Evolutionary conservation across 2,797 vertebrate species (phyloP), one percentile per base, ranked within the genome.

Genomic region (Myripristis murdjan): DNA sequence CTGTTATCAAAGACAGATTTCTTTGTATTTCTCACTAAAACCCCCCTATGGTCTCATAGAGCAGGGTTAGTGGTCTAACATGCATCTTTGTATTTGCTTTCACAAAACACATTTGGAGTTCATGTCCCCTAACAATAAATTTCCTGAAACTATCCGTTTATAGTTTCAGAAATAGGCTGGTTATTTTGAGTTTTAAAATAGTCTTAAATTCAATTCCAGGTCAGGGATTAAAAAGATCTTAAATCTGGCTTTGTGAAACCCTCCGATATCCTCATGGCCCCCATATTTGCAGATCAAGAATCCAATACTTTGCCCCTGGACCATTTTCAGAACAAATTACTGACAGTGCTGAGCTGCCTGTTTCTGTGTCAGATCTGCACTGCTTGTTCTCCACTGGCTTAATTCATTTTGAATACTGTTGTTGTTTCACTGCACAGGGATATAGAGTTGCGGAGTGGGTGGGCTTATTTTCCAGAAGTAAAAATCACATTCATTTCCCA

Each of bases 351-450:
- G 15, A 65, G 52, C 33, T 44, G 49, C 49, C 46, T 74, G 70
- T 77, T 18, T 49, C 12, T 8, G 20, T 70, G 46, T 71, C 12
- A n/a, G 6, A 49, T 46, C 55, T 64, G 51, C 73, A 54, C 62
- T 63, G 76, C 81, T 73, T 77, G 72, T 80, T 56, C 53, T 72
- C 64, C 69, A 53, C 69, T 75, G 83, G 53, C 60, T 49, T 57
- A 12, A 43, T 79, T 77, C 86, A 59, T 81, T 76, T 86, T 90
- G 83, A 82, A 85, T 78, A n/a, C 67, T 75, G 76, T 82, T 64
- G 76, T 87, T 92, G 76, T 66, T 77, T 77, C 70, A 56, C 73
- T 73, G 81, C 75, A 69, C 70, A 79, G 53, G 66, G 64, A 69
- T 68, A 61, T 74, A 28, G 26, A 28, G 26, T 28, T 28, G 26